Percentiles rank a stretch among this genome's conserved stretches.
Conservation (phyloP, 2,888 invertebrate species). For the Physocephala rufipes region DNA sequence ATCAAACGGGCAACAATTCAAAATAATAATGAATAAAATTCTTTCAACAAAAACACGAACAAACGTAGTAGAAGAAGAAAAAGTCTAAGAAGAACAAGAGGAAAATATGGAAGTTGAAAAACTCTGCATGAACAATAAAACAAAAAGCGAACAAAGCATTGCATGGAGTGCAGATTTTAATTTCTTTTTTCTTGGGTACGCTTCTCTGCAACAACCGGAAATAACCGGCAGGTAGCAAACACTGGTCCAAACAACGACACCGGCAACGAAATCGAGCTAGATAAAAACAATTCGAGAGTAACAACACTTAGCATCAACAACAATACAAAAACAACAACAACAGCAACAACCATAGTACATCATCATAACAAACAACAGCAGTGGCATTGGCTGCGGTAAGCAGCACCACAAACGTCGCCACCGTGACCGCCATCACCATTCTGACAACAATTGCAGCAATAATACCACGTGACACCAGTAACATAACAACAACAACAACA, state of each 20-base stretch:
- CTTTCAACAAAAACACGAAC: neutral
- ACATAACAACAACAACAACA: no score
- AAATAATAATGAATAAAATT: neutral
- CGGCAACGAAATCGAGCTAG: slow-evolving; percentile 21
- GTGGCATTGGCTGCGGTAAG: neutral
- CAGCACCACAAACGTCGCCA: no score
- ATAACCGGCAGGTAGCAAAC: neutral
- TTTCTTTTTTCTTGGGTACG: no score
- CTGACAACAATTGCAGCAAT: no score
- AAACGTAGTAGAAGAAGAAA: neutral
- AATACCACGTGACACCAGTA: no score
- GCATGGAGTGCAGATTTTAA: slow-evolving; percentile 31
- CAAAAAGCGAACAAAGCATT: slow-evolving; percentile 20
- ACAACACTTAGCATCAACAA: neutral
- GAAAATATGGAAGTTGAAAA: neutral
- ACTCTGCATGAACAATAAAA: neutral
- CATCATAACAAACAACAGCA: slow-evolving; percentile 18
- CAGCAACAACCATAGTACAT: slow-evolving; percentile 13
- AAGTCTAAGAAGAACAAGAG: neutral
- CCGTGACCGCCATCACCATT: no score
- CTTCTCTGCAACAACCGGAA: slow-evolving; percentile 28
- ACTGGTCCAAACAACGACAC: slow-evolving; percentile 14
- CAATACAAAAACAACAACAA: slow-evolving; percentile 5
- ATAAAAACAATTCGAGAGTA: slow-evolving; percentile 29
- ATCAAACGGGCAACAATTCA: no score